Evolutionary conservation across 2,888 invertebrate species (phyloP).

Genomic region (Ligdia adustata): DNA sequence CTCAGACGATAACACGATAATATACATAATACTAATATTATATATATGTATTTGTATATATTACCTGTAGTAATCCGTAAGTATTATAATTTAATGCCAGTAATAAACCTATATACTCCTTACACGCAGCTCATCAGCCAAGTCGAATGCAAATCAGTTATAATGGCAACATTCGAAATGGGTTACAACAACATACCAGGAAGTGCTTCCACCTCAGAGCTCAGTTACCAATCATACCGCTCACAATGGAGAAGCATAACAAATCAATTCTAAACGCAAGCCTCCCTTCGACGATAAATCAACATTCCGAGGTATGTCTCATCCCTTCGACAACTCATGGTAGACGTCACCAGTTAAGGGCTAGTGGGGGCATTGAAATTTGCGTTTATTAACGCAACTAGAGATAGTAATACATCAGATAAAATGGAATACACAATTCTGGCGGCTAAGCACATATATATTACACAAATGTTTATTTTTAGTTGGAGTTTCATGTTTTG

Average conservation of each 20-base stretch:
- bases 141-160: slow-evolving; percentile 11
- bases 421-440: no score
- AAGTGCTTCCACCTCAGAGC: slow-evolving; percentile 11
- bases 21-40: no score
- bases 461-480: no score
- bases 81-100: no score
- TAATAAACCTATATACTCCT: no score
- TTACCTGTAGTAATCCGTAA: no score
- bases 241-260: slow-evolving; percentile 28
- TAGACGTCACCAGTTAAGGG: not conserved
- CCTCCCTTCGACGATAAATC: slow-evolving; percentile 35
- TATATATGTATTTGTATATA: no score
- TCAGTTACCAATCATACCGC: slow-evolving; percentile 13
- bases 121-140: slow-evolving; percentile 2
- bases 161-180: slow-evolving; percentile 11
- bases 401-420: no score
- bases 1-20: no score
- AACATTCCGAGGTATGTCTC: slow-evolving; percentile 23
- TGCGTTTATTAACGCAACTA: not conserved
- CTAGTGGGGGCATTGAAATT: not conserved
- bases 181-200: slow-evolving; percentile 13
- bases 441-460: no score
- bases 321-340: slow-evolving; percentile 20
- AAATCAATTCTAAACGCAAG: slow-evolving; percentile 38
- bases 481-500: no score